Evolutionary conservation across 1,140 invertebrate genomes (phyloP).

Genomic region (Thaumetopoea pityocampa): DNA sequence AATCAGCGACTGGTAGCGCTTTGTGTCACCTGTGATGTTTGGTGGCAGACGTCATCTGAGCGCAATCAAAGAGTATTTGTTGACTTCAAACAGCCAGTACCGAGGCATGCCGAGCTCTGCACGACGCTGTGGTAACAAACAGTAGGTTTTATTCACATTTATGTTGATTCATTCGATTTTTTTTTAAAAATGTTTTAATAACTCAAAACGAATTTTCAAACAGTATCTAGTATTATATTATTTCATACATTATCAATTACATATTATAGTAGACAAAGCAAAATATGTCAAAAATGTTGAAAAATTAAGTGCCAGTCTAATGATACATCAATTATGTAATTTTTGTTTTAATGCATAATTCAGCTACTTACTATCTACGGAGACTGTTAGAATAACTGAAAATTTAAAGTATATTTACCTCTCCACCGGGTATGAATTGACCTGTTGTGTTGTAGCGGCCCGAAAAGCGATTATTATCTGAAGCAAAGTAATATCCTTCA

Average conservation of each 20-base stretch:
- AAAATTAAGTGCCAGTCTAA: background rate
- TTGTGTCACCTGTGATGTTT: conserved; percentile 28
- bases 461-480: conserved; percentile 42
- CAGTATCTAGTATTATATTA: too few species aligned
- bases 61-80: conserved; percentile 46
- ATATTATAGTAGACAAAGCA: too few species aligned
- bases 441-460: conserved; percentile 51
- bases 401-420: conserved; percentile 39
- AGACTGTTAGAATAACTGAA: too few species aligned
- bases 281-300: too few species aligned
- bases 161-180: background rate
- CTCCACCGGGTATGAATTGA: conserved; percentile 45
- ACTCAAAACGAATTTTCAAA: too few species aligned
- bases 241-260: too few species aligned
- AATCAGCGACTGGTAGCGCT: conserved; percentile 5
- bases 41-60: conserved; percentile 23
- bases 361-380: too few species aligned
- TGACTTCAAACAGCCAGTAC: conserved; percentile 45
- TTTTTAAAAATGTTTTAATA: too few species aligned
- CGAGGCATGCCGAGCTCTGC: conserved; percentile 33
- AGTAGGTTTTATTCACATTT: conserved; percentile 3
- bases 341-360: background rate
- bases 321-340: background rate
- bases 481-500: too few species aligned
- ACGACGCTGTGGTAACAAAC: conserved; percentile 33